Percentiles rank a stretch among this genome's conserved stretches.
phyloP scores from a whole-genome alignment of 2,113 vertebrate genomes.

The Poeciliopsis occidentalis region DNA sequence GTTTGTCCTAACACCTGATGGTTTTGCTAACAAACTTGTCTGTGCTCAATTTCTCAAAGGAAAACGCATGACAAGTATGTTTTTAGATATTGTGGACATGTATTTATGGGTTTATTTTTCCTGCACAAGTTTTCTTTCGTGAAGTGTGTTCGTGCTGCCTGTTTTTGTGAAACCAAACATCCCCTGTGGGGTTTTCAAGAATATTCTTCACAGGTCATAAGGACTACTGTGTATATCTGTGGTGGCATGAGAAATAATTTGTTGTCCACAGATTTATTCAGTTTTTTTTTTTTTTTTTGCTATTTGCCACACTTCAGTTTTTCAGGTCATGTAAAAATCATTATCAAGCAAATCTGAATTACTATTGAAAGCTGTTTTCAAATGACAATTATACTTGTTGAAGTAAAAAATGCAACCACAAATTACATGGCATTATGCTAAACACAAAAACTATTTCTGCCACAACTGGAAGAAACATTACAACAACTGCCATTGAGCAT shows the following conservation, averaged over 20 bases:
- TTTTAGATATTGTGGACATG: neutral
- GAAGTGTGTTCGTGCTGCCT: neutral
- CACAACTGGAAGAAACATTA: neutral
- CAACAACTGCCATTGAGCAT: neutral
- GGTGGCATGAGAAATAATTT: neutral
- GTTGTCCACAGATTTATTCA: neutral
- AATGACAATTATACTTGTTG: neutral
- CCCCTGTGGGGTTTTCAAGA: too few relatives aligned
- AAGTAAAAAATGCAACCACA: neutral
- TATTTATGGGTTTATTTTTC: neutral
- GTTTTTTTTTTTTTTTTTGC: neutral
- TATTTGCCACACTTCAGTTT: neutral
- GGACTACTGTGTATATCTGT: too few relatives aligned
- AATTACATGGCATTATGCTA: neutral
- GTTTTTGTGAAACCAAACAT: neutral
- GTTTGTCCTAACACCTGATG: neutral
- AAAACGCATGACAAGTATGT: neutral
- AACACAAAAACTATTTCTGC: too few relatives aligned
- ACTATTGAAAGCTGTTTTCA: neutral
- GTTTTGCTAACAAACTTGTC: conserved; percentile 1
- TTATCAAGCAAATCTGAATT: neutral
- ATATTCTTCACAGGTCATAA: too few relatives aligned
- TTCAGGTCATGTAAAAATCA: too few relatives aligned
- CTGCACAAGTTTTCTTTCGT: neutral
- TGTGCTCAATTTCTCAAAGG: neutral